These are phyloP conservation scores for Ceratosolen solmsi DNA, from an alignment of 1,140 invertebrate genomes.

Conservation along the genomic window DNA sequence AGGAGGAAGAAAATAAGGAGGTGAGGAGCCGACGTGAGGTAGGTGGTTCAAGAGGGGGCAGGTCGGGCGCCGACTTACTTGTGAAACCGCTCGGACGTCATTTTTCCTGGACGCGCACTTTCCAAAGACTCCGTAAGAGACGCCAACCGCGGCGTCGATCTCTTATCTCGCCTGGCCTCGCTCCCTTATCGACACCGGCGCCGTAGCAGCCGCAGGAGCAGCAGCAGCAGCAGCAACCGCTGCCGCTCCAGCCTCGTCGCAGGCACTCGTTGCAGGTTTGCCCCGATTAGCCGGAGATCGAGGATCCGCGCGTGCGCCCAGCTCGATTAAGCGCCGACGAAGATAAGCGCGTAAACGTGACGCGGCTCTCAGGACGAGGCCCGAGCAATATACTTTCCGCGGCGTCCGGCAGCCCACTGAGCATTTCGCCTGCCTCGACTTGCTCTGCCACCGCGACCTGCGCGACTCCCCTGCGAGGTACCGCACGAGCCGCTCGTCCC, in stretches of 20 bases:
- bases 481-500: slow-evolving; percentile 49
- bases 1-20: background rate
- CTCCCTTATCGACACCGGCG: background rate
- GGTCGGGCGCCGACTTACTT: slow-evolving; percentile 64
- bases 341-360: background rate
- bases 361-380: background rate
- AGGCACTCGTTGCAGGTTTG: too few relatives aligned
- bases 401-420: slow-evolving; percentile 58
- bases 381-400: background rate
- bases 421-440: slow-evolving; percentile 18
- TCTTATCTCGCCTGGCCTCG: background rate
- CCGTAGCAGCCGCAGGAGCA: background rate
- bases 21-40: background rate
- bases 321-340: background rate
- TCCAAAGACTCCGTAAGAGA: background rate
- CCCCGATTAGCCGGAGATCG: too few relatives aligned
- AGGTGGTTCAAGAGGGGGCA: background rate
- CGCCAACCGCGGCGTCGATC: background rate
- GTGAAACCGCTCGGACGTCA: slow-evolving; percentile 71
- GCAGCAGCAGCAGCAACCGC: background rate
- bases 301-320: background rate
- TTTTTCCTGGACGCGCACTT: slow-evolving; percentile 53
- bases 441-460: background rate
- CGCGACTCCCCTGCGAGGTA: background rate
- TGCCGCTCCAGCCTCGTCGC: background rate